Conservation (phyloP, 2,888 invertebrate species). For the Mamestra brassicae region DNA sequence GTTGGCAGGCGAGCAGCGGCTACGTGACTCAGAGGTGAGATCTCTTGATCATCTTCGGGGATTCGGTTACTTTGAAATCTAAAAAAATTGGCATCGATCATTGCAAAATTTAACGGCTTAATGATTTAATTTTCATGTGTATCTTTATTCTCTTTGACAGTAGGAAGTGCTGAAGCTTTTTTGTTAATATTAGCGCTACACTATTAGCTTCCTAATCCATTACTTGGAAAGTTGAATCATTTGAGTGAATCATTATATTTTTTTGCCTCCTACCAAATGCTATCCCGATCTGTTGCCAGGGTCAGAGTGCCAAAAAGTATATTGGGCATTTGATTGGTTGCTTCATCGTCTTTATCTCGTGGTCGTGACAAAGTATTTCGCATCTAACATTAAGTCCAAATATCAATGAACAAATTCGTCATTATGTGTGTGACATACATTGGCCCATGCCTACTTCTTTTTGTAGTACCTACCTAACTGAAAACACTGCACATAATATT, state of each 20-base stretch:
- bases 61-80: conserved; percentile 61
- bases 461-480: conserved; percentile 16
- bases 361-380: background rate
- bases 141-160: conserved; percentile 49
- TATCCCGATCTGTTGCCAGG: conserved; percentile 49
- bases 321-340: conserved; percentile 41
- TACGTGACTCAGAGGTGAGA: conserved; percentile 83
- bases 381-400: background rate
- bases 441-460: background rate
- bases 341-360: conserved; percentile 29
- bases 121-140: conserved; percentile 38
- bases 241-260: conserved; percentile 43
- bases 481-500: conserved; percentile 22
- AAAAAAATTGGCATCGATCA: conserved; percentile 60
- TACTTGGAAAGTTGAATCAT: conserved; percentile 50
- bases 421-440: conserved; percentile 14
- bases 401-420: conserved; percentile 20
- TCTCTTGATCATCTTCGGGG: conserved; percentile 80
- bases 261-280: conserved; percentile 29
- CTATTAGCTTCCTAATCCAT: conserved; percentile 11
- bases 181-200: conserved; percentile 19
- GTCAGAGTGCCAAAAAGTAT: conserved; percentile 44
- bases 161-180: conserved; percentile 16
- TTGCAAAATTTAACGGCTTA: conserved; percentile 34
- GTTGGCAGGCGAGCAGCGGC: conserved; percentile 80